Evolutionary conservation across 37 sponge, comb jelly and placozoan genomes (phyloP).

Genomic region (Theonella swinhoei): DNA sequence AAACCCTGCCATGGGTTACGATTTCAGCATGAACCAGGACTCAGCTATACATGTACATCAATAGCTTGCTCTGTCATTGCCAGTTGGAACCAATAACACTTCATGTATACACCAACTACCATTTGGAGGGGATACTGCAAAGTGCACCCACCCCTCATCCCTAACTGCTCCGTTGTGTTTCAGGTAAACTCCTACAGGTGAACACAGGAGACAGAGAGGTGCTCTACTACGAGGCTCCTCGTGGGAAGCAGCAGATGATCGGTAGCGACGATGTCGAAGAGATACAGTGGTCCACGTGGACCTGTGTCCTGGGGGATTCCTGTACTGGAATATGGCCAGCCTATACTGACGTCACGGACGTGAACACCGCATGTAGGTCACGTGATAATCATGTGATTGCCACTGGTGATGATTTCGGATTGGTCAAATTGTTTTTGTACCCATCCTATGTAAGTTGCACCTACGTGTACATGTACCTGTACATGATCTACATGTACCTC

Average conservation of each 20-base stretch:
- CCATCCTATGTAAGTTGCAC: constrained; percentile 75
- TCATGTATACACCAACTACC: not conserved
- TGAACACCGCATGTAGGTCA: constrained; percentile 92
- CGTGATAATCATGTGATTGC: constrained; percentile 80
- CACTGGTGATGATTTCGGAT: constrained; percentile 98
- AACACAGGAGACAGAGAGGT: constrained; percentile 97
- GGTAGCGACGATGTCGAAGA: constrained; percentile 51
- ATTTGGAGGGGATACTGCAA: too few species aligned
- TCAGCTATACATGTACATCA: too few species aligned
- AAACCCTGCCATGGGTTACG: too few species aligned
- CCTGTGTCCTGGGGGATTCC: constrained; percentile 77
- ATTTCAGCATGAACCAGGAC: too few species aligned
- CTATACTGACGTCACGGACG: constrained; percentile 92
- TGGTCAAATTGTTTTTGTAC: constrained; percentile 89
- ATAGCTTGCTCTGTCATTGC: not conserved
- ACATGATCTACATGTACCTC: not conserved
- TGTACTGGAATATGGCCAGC: constrained; percentile 91
- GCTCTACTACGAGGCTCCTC: constrained; percentile 92
- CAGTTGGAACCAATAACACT: not conserved
- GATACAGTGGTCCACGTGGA: constrained; percentile 88
- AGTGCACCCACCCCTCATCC: not conserved
- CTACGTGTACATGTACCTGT: not conserved
- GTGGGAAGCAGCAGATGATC: constrained; percentile 88
- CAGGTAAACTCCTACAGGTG: constrained; percentile 85
- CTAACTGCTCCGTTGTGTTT: not conserved